These are phyloP conservation scores for Vulpes vulpes DNA, from an alignment of 2,113 vertebrate species.

Conservation along the genomic window DNA sequence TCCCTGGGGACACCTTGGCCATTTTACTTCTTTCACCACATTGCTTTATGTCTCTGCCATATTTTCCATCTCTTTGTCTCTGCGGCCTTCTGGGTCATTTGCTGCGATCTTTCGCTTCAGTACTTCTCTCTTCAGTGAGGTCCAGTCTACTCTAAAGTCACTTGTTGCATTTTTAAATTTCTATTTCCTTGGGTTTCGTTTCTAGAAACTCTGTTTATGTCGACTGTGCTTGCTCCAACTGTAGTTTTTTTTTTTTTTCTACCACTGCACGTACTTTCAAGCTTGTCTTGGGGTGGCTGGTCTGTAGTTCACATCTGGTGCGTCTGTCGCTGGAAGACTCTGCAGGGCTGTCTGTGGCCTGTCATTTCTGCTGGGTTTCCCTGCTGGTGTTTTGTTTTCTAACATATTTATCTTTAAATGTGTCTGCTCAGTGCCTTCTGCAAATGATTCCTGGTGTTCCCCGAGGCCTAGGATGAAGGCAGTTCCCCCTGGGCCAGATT, in stretches of 20 bases:
- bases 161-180: neutral
- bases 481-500: accelerated
- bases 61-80: neutral
- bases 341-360: accelerated
- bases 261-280: neutral
- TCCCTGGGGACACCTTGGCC: neutral
- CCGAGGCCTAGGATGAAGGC: neutral
- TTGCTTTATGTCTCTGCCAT: neutral
- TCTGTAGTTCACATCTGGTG: accelerated
- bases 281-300: neutral
- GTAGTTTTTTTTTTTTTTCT: neutral
- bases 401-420: neutral
- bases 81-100: neutral
- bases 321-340: accelerated
- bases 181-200: neutral
- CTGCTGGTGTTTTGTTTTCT: neutral
- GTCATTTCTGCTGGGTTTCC: accelerated
- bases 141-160: neutral
- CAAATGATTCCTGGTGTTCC: neutral
- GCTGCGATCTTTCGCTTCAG: neutral
- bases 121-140: neutral
- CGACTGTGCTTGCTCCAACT: neutral
- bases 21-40: neutral
- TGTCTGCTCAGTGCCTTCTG: neutral
- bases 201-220: neutral